Conservation (phyloP, 2,113 vertebrate species). For the Ochotona princeps region DNA sequence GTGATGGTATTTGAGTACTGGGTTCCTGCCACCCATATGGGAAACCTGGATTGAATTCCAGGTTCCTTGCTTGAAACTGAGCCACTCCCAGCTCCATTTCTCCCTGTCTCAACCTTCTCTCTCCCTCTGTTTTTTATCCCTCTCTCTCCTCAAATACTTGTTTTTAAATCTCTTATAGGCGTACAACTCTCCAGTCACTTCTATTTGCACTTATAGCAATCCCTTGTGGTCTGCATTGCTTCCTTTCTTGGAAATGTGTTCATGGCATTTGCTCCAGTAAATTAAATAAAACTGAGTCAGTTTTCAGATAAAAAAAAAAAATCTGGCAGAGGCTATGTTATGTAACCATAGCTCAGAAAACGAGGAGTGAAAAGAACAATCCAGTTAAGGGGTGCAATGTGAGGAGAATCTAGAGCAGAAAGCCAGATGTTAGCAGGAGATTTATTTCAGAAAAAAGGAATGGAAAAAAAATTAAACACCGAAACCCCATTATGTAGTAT, state of each 20-base stretch:
- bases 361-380: constrained; percentile 54
- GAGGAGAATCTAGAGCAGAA: constrained; percentile 30
- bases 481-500: not conserved
- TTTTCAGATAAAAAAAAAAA: constrained; percentile 36
- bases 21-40: no score
- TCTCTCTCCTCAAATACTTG: no score
- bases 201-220: not conserved
- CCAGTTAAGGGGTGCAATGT: not conserved
- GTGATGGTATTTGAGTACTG: no score
- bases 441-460: not conserved
- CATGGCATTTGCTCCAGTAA: constrained; percentile 56
- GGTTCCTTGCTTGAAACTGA: no score
- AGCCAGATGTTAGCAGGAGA: constrained; percentile 44
- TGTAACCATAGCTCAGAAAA: constrained; percentile 63
- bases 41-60: no score
- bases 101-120: no score
- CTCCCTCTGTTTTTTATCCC: no score
- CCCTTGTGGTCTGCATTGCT: not conserved
- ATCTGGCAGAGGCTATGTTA: constrained; percentile 66
- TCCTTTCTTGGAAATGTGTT: constrained; percentile 65
- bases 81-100: no score
- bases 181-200: constrained; percentile 25
- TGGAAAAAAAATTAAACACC: not conserved
- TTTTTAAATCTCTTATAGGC: constrained; percentile 12
- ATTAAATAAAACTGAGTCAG: constrained; percentile 75